Percentiles rank a stretch among this genome's conserved stretches.
These are phyloP conservation scores for Athalia rosae DNA, from an alignment of 2,888 invertebrate species.

Conservation along the genomic window DNA sequence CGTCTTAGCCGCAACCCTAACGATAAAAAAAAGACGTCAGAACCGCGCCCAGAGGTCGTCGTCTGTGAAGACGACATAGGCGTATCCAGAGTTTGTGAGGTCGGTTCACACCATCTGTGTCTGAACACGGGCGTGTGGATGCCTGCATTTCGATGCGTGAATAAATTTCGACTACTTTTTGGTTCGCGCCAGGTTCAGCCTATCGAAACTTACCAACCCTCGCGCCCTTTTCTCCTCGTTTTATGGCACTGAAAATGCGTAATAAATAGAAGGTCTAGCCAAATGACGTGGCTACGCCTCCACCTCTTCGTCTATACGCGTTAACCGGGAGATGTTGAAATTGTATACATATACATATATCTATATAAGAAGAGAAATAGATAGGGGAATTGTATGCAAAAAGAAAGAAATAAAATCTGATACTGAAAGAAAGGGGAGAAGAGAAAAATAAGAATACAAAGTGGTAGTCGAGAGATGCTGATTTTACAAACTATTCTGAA, in stretches of 20 bases:
- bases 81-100: conserved; percentile 14
- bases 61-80: conserved; percentile 36
- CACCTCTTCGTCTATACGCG: conserved; percentile 19
- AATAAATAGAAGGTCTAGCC: conserved; percentile 30
- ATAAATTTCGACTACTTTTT: conserved; percentile 41
- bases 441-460: background rate
- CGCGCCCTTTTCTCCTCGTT: conserved; percentile 2
- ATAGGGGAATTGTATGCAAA: too few relatives aligned
- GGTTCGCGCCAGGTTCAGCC: conserved; percentile 27
- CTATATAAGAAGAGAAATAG: too few relatives aligned
- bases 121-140: conserved; percentile 7
- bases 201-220: conserved; percentile 31
- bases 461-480: background rate
- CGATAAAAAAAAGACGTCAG: conserved; percentile 25
- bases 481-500: conserved; percentile 23
- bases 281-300: conserved; percentile 7
- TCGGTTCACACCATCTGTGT: conserved; percentile 22
- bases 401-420: too few relatives aligned
- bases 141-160: conserved; percentile 41
- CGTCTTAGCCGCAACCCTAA: background rate
- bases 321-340: conserved; percentile 19
- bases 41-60: conserved; percentile 6
- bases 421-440: background rate
- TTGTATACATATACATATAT: too few relatives aligned
- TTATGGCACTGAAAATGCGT: conserved; percentile 37